Percentiles rank a stretch among this genome's conserved stretches.
phyloP scores from a whole-genome alignment of 2,797 vertebrate species.

The Rhabdomys pumilio region DNA sequence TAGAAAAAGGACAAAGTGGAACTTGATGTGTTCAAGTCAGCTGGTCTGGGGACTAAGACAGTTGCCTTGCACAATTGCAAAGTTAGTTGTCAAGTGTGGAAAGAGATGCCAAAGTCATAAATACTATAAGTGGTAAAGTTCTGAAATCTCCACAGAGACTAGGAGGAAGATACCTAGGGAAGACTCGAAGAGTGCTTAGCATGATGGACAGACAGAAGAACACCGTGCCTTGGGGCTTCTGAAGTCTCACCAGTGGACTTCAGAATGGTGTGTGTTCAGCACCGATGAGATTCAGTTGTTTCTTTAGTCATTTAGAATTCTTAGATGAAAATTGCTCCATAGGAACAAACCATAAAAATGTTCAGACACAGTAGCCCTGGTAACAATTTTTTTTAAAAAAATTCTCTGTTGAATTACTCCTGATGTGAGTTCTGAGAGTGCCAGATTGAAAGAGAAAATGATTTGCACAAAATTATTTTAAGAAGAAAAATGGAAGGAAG shows the following conservation, averaged over 20 bases:
- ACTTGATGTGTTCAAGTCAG: neutral
- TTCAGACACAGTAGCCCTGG: conserved; percentile 62
- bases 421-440: conserved; percentile 23
- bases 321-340: conserved; percentile 42
- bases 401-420: conserved; percentile 64
- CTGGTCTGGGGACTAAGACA: neutral
- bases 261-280: too few relatives aligned
- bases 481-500: conserved; percentile 77
- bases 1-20: neutral
- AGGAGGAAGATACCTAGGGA: neutral
- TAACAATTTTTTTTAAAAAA: neutral
- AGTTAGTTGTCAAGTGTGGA: neutral
- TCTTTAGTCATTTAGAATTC: conserved; percentile 39
- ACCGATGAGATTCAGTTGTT: neutral
- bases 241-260: too few relatives aligned
- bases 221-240: neutral
- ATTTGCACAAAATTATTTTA: conserved; percentile 78
- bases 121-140: neutral
- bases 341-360: conserved; percentile 55
- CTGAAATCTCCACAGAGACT: neutral
- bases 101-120: conserved; percentile 34
- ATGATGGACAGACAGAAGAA: neutral
- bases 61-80: neutral
- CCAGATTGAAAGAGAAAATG: conserved; percentile 75
- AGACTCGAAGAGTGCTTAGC: neutral